Evolutionary conservation across 1,140 invertebrate genomes (phyloP).

Genomic region (Oryzaephilus surinamensis): DNA sequence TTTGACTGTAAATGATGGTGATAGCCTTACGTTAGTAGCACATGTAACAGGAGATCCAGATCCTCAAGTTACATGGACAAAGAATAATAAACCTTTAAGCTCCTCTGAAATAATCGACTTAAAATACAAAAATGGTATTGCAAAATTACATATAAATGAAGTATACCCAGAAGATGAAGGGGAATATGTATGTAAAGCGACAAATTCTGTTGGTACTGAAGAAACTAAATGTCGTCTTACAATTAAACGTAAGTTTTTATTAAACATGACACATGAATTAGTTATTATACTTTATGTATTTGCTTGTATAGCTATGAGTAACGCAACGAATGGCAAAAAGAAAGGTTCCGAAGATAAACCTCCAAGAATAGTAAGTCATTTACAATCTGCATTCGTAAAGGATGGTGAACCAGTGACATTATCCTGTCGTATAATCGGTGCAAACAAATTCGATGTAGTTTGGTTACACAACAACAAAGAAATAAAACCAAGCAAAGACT

Average conservation of each 20-base stretch:
- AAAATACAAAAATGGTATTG: slow-evolving; percentile 81
- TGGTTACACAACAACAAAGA: slow-evolving; percentile 97
- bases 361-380: slow-evolving; percentile 74
- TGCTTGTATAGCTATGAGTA: slow-evolving; percentile 57
- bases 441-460: slow-evolving; percentile 81
- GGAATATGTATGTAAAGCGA: slow-evolving; percentile 77
- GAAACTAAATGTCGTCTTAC: slow-evolving; percentile 75
- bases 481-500: slow-evolving; percentile 93
- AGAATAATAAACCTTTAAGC: slow-evolving; percentile 60
- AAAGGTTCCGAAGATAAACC: slow-evolving; percentile 55
- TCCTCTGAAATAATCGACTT: slow-evolving; percentile 80
- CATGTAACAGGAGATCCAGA: slow-evolving; percentile 84
- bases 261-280: slow-evolving; percentile 2
- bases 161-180: slow-evolving; percentile 92
- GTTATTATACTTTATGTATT: slow-evolving; percentile 14
- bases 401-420: slow-evolving; percentile 80
- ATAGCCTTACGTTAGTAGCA: slow-evolving; percentile 63
- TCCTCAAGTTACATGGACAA: slow-evolving; percentile 78
- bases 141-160: slow-evolving; percentile 77
- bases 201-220: slow-evolving; percentile 74
- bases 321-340: slow-evolving; percentile 36
- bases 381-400: slow-evolving; percentile 65
- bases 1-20: slow-evolving; percentile 67
- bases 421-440: slow-evolving; percentile 75
- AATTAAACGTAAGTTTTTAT: slow-evolving; percentile 61